A percentile compares a stretch with the other conserved stretches of the same genome.
phyloP scores from a whole-genome alignment of 2,888 invertebrate genomes.

The Synergus japonicus region DNA sequence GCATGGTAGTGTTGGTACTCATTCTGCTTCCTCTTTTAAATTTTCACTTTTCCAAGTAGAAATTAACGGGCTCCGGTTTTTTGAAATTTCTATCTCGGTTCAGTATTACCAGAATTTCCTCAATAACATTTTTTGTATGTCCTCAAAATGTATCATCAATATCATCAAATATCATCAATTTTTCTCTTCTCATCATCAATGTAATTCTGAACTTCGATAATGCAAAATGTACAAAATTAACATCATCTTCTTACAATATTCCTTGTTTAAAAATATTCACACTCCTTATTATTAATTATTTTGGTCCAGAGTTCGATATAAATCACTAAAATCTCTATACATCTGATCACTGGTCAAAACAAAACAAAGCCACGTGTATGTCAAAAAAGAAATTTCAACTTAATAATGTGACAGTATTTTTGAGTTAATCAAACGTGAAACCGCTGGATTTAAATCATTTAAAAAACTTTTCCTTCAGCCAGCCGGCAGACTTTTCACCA shows the following conservation, averaged over 20 bases:
- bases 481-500: background rate
- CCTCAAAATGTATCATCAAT: background rate
- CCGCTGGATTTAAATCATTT: background rate
- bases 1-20: conserved; percentile 44
- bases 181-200: background rate
- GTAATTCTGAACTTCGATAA: no score
- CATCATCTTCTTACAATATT: no score
- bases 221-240: no score
- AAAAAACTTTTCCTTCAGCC: background rate
- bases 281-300: background rate
- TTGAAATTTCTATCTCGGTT: background rate
- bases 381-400: background rate
- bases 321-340: background rate
- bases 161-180: background rate
- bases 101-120: background rate
- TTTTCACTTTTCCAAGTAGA: conserved; percentile 9
- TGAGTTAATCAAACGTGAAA: no score
- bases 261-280: no score
- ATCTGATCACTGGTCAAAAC: background rate
- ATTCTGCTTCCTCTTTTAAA: conserved; percentile 17
- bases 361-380: background rate
- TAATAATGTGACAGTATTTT: background rate
- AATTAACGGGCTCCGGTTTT: background rate
- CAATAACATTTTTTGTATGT: background rate
- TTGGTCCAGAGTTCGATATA: background rate